Evolutionary conservation across 2,797 vertebrate genomes (phyloP).

Genomic region (Hippoglossus hippoglossus): DNA sequence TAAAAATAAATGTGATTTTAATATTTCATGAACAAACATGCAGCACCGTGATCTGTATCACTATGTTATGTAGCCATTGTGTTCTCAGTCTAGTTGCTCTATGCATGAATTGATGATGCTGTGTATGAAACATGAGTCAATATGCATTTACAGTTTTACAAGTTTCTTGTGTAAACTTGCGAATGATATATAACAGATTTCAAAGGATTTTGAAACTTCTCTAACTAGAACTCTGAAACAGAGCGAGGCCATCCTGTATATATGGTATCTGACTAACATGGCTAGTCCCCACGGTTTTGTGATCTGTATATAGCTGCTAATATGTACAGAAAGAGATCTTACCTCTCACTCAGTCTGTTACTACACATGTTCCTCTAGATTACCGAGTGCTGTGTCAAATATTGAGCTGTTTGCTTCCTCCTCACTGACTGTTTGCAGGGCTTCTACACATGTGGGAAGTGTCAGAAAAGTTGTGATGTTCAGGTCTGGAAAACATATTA

Average conservation of each 20-base stretch:
- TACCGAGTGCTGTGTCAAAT: constrained; percentile 44
- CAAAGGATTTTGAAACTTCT: constrained; percentile 59
- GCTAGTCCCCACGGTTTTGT: constrained; percentile 59
- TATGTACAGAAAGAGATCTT: constrained; percentile 43
- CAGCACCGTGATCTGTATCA: constrained; percentile 57
- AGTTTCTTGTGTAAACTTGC: constrained; percentile 69
- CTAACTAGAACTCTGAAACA: constrained; percentile 56
- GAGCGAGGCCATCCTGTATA: constrained; percentile 45
- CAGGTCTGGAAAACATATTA: neutral
- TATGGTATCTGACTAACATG: constrained; percentile 46
- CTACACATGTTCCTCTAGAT: constrained; percentile 29
- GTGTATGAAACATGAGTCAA: constrained; percentile 67
- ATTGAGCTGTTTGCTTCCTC: constrained; percentile 37
- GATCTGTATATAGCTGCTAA: constrained; percentile 67
- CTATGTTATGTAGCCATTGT: constrained; percentile 73
- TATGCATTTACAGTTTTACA: constrained; percentile 72
- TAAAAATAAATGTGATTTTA: constrained; percentile 61
- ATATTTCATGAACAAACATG: constrained; percentile 44
- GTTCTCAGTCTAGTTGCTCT: constrained; percentile 77
- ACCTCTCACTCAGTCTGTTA: constrained; percentile 44
- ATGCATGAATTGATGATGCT: constrained; percentile 80
- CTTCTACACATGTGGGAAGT: constrained; percentile 8
- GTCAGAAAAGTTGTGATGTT: neutral
- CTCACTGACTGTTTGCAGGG: constrained; percentile 28
- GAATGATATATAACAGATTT: constrained; percentile 47